Base-by-base conservation (phyloP, 2,113 vertebrate genomes). In the Spilogale gracilis region DNA sequence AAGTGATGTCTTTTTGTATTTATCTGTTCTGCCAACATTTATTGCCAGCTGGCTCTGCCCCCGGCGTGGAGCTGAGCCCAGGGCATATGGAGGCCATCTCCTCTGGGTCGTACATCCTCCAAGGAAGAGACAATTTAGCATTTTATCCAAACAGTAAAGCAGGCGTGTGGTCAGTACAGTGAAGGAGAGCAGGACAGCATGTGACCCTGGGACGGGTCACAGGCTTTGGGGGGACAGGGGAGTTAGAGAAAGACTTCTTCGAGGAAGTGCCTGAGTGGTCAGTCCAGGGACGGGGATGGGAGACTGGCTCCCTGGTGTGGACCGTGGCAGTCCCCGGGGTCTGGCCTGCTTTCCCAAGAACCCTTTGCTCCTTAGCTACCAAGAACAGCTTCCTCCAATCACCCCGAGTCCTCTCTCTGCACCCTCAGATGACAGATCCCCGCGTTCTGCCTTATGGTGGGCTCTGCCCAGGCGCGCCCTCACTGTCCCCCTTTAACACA, bases 121-220 rank as follows among this genome's bases (percentile, higher is more conserved):
- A 13, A 61, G 63, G 67, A 93, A 78, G 52, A 69, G 10, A 30
- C 3, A 63, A 80, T 38, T 32, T 58, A 58, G 61, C 52, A 56
- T 5, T 52, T n/a, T 58, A 87, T 50, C 43, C 85, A 32, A 63
- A 82, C 3, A 20, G 10, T 80, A 60, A 88, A 50, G 17, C 23
- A 74, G 60, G 87, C 48, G 27, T 76, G 10, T 7, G 0, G 58
- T 45, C 48, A 9, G 50, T 12, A 2, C 50, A 21, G 2, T 12
- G 3, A 16, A 7, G 45, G 11, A 61, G 48, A 73, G 48, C 43
- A 30, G 14, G 27, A 48, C 3, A 0, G 5, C 2, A 0, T 1
- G 61, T 21, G 27, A 74, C 10, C 2, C 30, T 0, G 17, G 60
- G 20, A 48, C 50, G 21, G n/a, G 61, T 78, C 58, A 60, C 45